phyloP scores from a whole-genome alignment of 2,113 vertebrate genomes.

The Hoplias malabaricus region DNA sequence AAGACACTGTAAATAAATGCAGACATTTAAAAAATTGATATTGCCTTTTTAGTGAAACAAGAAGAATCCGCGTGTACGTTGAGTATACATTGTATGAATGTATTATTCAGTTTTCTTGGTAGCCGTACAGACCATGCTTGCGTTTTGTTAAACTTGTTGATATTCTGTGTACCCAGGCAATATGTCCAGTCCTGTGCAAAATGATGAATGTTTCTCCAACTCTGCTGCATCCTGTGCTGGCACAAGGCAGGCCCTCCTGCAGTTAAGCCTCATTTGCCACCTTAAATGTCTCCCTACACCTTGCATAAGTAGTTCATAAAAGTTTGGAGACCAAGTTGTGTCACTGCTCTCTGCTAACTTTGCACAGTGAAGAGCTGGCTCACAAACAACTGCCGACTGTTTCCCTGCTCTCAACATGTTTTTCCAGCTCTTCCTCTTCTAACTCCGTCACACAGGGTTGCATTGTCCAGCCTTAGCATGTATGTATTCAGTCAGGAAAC shows the following conservation, averaged over 20 bases:
- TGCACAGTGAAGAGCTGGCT: constrained; percentile 43
- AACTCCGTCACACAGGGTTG: constrained; percentile 50
- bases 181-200: neutral
- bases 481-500: constrained; percentile 23
- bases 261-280: constrained; percentile 16
- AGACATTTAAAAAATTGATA: no score
- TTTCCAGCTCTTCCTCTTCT: constrained; percentile 47
- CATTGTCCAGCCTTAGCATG: constrained; percentile 39
- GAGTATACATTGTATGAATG: no score
- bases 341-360: constrained; percentile 16
- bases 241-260: constrained; percentile 12
- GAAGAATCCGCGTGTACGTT: no score
- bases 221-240: constrained; percentile 32
- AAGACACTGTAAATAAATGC: no score
- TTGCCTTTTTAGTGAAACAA: no score
- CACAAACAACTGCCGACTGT: constrained; percentile 49
- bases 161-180: neutral
- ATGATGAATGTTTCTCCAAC: constrained; percentile 20
- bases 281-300: constrained; percentile 42
- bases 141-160: neutral
- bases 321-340: constrained; percentile 19
- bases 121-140: neutral
- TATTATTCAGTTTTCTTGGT: neutral
- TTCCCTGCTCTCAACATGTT: constrained; percentile 39
- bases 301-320: constrained; percentile 27